Percentiles rank a stretch among this genome's conserved stretches.
Conservation (phyloP, 2,797 vertebrate species). For the Rallus crepitans region DNA sequence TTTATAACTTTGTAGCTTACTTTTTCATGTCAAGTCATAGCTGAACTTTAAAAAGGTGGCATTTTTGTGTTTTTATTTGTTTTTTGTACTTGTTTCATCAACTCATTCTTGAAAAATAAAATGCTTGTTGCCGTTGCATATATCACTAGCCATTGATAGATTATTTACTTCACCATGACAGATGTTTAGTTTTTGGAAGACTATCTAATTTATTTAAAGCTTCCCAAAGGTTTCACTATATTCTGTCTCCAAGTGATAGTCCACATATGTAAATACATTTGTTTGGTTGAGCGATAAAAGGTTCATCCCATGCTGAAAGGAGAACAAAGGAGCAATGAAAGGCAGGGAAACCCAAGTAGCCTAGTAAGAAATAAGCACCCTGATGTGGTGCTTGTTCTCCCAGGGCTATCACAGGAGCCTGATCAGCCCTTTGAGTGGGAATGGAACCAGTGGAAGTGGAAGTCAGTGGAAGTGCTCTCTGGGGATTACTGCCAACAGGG, state of each 20-base stretch:
- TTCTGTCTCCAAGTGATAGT: neutral
- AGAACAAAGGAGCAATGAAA: neutral
- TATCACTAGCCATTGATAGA: neutral
- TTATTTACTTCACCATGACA: neutral
- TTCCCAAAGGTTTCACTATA: neutral
- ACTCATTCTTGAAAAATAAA: neutral
- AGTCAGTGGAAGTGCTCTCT: neutral
- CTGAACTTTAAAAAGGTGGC: neutral
- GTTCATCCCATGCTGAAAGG: neutral
- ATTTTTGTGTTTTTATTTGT: neutral
- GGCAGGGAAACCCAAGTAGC: neutral
- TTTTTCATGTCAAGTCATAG: neutral
- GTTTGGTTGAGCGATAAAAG: neutral
- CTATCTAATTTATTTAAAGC: neutral
- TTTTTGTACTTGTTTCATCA: neutral
- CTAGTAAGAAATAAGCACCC: neutral
- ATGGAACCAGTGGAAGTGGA: neutral
- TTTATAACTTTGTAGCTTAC: neutral
- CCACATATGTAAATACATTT: neutral
- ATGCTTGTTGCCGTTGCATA: neutral
- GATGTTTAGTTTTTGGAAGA: neutral
- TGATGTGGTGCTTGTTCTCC: neutral
- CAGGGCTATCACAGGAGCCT: neutral
- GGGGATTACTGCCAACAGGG: neutral
- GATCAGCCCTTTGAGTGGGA: neutral